A percentile compares a stretch with the other conserved stretches of the same genome.
phyloP scores from a whole-genome alignment of 37 sponge, comb jelly and placozoan species.

The Amphimedon queenslandica region DNA sequence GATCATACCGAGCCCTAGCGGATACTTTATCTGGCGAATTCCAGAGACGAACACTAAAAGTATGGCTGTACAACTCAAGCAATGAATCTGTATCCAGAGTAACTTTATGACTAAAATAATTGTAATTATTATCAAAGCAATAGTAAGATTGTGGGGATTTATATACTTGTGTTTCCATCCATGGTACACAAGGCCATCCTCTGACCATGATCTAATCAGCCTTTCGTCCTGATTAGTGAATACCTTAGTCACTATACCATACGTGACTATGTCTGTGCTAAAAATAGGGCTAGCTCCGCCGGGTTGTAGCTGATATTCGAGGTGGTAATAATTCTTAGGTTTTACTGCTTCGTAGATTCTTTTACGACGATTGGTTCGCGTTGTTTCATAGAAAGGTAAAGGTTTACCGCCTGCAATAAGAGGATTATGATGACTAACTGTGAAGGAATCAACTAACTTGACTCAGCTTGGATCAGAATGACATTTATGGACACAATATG shows the following conservation, averaged over 20 bases:
- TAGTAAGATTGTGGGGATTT: background rate
- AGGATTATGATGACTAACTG: no score
- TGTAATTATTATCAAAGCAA: background rate
- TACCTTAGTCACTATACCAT: conserved; percentile 75
- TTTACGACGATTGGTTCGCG: conserved; percentile 53
- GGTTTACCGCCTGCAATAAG: conserved; percentile 38
- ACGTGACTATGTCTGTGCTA: conserved; percentile 83
- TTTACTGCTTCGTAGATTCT: conserved; percentile 58
- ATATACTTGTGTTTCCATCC: conserved; percentile 83
- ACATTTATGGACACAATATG: no score
- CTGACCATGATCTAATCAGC: conserved; percentile 66
- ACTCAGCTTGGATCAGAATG: no score
- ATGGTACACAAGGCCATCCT: conserved; percentile 50
- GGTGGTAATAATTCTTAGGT: conserved; percentile 67
- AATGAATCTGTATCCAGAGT: conserved; percentile 47
- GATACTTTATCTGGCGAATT: conserved; percentile 67
- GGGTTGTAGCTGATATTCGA: conserved; percentile 79
- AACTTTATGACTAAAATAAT: conserved; percentile 43
- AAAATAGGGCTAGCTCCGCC: background rate
- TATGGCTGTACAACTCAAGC: conserved; percentile 65
- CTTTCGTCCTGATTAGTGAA: conserved; percentile 74
- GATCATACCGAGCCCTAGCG: conserved; percentile 68
- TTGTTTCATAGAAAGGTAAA: conserved; percentile 29
- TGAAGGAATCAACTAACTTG: no score
- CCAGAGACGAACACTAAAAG: conserved; percentile 72